phyloP scores from a whole-genome alignment of 2,888 invertebrate species.

The Drosophila falleni region DNA sequence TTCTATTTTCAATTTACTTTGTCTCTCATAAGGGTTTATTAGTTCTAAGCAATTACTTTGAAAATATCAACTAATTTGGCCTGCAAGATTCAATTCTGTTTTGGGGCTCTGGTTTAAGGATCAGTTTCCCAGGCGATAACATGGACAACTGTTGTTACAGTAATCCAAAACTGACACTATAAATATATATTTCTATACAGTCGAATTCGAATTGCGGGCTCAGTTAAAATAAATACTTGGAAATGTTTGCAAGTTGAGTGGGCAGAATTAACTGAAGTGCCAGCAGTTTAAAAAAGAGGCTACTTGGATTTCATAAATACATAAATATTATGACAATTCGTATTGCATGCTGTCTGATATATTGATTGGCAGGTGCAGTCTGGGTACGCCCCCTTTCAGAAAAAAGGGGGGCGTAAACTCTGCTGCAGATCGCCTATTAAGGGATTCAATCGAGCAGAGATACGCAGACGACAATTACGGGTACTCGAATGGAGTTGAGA shows the following conservation, averaged over 20 bases:
- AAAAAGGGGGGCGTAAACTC: conserved; percentile 40
- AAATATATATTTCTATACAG: conserved; percentile 1
- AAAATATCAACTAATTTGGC: neutral
- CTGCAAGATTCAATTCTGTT: neutral
- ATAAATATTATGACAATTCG: conserved; percentile 15
- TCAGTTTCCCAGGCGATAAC: conserved; percentile 50
- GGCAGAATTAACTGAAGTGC: conserved; percentile 34
- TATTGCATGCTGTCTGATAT: neutral
- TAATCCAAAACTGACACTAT: conserved; percentile 33
- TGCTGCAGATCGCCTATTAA: conserved; percentile 39
- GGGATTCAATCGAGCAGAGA: conserved; percentile 47
- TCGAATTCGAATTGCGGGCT: conserved; percentile 7
- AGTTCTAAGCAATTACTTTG: neutral
- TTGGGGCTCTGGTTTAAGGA: neutral
- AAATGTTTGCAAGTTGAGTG: conserved; percentile 39
- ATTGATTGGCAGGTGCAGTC: conserved; percentile 54
- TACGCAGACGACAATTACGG: conserved; percentile 22
- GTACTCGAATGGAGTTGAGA: conserved; percentile 39
- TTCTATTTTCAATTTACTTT: neutral
- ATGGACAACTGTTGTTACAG: conserved; percentile 36
- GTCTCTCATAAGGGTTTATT: neutral
- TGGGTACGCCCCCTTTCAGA: conserved; percentile 30
- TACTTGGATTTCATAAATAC: conserved; percentile 20
- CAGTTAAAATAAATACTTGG: conserved; percentile 36
- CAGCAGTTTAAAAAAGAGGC: conserved; percentile 29